Percentiles rank a stretch among this genome's conserved stretches.
phyloP scores from a whole-genome alignment of 2,888 invertebrate genomes.

The Neuroscelio doddi region DNA sequence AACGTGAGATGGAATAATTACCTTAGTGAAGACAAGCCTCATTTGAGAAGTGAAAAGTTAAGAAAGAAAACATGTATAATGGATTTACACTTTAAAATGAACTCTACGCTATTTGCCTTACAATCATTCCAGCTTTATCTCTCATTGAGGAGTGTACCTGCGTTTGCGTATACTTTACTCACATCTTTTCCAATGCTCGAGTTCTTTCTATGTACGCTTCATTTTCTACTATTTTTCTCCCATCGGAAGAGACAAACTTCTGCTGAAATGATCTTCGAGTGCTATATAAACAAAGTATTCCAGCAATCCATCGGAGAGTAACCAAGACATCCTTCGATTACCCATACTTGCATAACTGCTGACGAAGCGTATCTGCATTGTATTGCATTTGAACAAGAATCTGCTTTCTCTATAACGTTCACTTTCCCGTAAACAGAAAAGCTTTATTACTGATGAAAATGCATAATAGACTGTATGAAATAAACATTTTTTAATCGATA shows the following conservation, averaged over 20 bases:
- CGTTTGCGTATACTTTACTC: conserved; percentile 23
- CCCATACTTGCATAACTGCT: conserved; percentile 34
- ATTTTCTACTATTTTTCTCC: conserved; percentile 42
- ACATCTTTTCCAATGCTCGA: conserved; percentile 34
- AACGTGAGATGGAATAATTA: background rate
- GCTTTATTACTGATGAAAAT: conserved; percentile 20
- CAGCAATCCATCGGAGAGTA: conserved; percentile 8
- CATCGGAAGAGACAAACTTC: conserved; percentile 31
- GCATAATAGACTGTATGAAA: conserved; percentile 14
- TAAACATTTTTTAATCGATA: conserved; percentile 6
- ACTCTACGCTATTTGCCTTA: conserved; percentile 21
- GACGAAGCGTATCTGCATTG: conserved; percentile 29
- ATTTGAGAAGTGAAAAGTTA: too few relatives aligned
- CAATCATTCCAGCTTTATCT: conserved; percentile 35
- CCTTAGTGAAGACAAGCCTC: background rate
- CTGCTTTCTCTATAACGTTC: background rate
- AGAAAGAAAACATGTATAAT: conserved; percentile 20
- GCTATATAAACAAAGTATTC: conserved; percentile 38
- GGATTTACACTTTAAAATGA: conserved; percentile 15
- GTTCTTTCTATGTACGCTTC: conserved; percentile 37
- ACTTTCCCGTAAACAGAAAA: conserved; percentile 12
- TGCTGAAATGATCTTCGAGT: conserved; percentile 36
- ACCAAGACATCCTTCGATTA: conserved; percentile 34
- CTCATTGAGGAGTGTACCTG: conserved; percentile 18
- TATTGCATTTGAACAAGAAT: conserved; percentile 9